Conservation (phyloP, 2,888 invertebrate genomes). For the Rugalucina vietnamica region DNA sequence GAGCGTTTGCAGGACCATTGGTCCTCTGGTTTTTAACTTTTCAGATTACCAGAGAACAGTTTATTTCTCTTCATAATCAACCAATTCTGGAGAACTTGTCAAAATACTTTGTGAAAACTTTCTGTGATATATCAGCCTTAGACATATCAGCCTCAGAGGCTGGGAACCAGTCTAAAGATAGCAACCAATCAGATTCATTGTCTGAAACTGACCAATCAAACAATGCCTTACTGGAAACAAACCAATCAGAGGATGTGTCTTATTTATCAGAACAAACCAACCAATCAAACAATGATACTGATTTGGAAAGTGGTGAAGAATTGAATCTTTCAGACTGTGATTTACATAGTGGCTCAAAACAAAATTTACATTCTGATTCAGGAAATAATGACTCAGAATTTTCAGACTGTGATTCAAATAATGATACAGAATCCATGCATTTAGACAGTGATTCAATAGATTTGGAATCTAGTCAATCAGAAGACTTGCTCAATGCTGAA, state of each 20-base stretch:
- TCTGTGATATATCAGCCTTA: slow-evolving; percentile 59
- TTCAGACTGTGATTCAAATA: too few relatives aligned
- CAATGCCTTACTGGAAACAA: not conserved
- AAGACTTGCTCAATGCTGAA: too few relatives aligned
- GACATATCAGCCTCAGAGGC: not conserved
- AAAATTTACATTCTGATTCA: too few relatives aligned
- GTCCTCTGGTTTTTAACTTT: too few relatives aligned
- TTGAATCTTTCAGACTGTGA: too few relatives aligned
- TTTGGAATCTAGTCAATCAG: not conserved
- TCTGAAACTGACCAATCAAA: not conserved
- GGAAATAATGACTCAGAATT: too few relatives aligned
- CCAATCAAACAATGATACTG: not conserved
- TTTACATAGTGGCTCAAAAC: too few relatives aligned
- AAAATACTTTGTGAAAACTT: slow-evolving; percentile 87
- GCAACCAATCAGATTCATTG: not conserved
- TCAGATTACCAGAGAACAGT: slow-evolving; percentile 98
- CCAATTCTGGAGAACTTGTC: slow-evolving; percentile 96
- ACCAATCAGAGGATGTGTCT: not conserved
- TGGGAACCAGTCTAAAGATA: not conserved
- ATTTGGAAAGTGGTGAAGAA: too few relatives aligned
- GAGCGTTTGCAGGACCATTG: too few relatives aligned
- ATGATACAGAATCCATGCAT: too few relatives aligned
- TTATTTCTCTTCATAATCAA: slow-evolving; percentile 96
- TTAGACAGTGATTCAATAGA: not conserved
- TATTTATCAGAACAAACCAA: too few relatives aligned